These are phyloP conservation scores for Seira ritae DNA, from an alignment of 2,888 invertebrate species.

Conservation along the genomic window DNA sequence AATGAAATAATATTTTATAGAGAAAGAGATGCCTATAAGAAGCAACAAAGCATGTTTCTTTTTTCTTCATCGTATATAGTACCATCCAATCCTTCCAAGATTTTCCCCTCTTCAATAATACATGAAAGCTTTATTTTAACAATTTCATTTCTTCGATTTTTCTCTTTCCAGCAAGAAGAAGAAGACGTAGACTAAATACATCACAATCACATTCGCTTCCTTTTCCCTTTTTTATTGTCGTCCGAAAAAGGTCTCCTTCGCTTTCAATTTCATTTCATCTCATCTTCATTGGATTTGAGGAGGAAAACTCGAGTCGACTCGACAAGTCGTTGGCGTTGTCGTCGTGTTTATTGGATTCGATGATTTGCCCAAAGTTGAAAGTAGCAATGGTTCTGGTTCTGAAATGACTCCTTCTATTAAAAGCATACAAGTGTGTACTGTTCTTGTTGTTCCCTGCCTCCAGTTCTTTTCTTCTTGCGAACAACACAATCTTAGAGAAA, in stretches of 20 bases:
- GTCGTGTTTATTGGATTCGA: constrained; percentile 60
- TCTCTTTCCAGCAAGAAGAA: constrained; percentile 17
- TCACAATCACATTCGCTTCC: constrained; percentile 20
- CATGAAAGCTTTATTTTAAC: constrained; percentile 65
- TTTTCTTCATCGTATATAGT: too few relatives aligned
- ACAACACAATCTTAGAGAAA: constrained; percentile 39
- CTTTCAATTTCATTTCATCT: constrained; percentile 66
- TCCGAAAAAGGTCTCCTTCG: constrained; percentile 24
- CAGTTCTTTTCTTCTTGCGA: constrained; percentile 31
- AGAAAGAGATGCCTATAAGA: too few relatives aligned
- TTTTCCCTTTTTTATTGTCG: constrained; percentile 33
- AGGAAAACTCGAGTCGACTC: constrained; percentile 38
- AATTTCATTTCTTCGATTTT: constrained; percentile 65
- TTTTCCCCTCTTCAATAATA: constrained; percentile 57
- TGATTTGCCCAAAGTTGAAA: constrained; percentile 50
- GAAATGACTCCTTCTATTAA: constrained; percentile 56
- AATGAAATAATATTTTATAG: background rate
- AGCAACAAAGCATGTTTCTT: background rate
- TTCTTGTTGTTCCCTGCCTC: background rate
- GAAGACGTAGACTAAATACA: too few relatives aligned
- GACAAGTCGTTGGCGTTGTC: background rate
- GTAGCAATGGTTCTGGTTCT: constrained; percentile 23
- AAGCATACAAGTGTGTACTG: constrained; percentile 57
- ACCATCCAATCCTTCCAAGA: constrained; percentile 17
- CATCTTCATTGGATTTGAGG: constrained; percentile 65